phyloP scores from a whole-genome alignment of 1,140 invertebrate species.

The Drosophila tropicalis region DNA sequence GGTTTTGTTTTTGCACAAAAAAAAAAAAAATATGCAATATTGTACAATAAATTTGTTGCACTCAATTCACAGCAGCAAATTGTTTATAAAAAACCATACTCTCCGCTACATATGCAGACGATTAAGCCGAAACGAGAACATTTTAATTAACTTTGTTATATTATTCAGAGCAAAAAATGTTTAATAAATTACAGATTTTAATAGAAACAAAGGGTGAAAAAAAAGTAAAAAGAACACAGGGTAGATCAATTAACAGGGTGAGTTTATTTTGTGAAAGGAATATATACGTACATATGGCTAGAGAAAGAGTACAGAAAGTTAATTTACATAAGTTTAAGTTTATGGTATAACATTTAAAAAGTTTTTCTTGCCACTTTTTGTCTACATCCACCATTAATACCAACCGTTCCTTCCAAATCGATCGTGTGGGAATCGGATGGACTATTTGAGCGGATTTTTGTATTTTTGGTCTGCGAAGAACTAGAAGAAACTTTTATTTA shows the following conservation, averaged over 20 bases:
- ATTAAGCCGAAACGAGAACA: conserved; percentile 3
- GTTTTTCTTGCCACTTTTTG: no score
- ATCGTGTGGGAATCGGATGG: no score
- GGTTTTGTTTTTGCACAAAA: conserved; percentile 33
- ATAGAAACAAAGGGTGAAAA: not conserved
- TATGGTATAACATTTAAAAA: no score
- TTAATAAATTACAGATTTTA: conserved; percentile 4
- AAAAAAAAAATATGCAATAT: conserved; percentile 47
- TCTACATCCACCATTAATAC: no score
- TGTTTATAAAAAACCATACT: conserved; percentile 47
- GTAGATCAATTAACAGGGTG: not conserved
- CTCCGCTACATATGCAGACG: not conserved
- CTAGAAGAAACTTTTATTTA: no score
- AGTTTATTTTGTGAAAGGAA: not conserved
- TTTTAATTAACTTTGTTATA: conserved; percentile 4
- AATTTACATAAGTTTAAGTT: no score
- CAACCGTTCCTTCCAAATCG: no score
- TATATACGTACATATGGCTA: no score
- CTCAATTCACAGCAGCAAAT: conserved; percentile 15
- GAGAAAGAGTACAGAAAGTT: no score
- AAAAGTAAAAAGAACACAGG: not conserved
- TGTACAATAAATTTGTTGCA: conserved; percentile 67
- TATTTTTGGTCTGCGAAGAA: no score
- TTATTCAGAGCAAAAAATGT: not conserved
- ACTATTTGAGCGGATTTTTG: no score